These are phyloP conservation scores for Struthio camelus DNA, from an alignment of 2,113 vertebrate genomes.

Conservation along the genomic window DNA sequence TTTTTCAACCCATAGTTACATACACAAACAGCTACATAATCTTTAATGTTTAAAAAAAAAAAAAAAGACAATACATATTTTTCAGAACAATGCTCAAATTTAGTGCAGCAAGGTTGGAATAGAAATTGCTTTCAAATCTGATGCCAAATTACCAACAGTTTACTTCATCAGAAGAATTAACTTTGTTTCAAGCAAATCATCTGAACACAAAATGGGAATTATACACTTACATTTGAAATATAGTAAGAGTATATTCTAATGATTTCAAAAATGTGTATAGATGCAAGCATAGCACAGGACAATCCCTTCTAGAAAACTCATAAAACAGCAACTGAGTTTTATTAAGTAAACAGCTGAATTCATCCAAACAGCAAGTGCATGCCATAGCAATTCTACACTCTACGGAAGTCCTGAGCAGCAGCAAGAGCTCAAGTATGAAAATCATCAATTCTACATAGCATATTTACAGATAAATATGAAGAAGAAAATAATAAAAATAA, in stretches of 20 bases:
- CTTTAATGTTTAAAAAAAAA: not conserved
- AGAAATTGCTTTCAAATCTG: not conserved
- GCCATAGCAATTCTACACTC: not conserved
- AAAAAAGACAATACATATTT: not conserved
- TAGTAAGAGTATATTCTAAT: not conserved
- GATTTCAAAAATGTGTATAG: not conserved
- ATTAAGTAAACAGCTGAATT: not conserved
- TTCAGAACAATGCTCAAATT: not conserved
- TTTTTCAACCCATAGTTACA: not conserved
- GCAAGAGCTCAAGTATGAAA: not conserved
- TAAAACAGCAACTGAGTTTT: not conserved
- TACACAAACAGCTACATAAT: not conserved
- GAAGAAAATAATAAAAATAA: not conserved
- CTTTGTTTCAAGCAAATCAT: not conserved
- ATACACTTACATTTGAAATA: not conserved
- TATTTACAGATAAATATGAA: not conserved
- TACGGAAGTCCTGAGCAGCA: not conserved
- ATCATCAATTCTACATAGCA: not conserved
- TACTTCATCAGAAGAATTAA: not conserved
- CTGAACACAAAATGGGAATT: not conserved
- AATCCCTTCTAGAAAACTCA: not conserved
- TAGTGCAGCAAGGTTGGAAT: not conserved
- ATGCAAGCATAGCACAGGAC: not conserved
- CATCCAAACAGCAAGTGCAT: not conserved
- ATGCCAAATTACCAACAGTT: not conserved